Evolutionary conservation across 2,113 vertebrate species (phyloP).

Genomic region (Eulemur rufifrons): DNA sequence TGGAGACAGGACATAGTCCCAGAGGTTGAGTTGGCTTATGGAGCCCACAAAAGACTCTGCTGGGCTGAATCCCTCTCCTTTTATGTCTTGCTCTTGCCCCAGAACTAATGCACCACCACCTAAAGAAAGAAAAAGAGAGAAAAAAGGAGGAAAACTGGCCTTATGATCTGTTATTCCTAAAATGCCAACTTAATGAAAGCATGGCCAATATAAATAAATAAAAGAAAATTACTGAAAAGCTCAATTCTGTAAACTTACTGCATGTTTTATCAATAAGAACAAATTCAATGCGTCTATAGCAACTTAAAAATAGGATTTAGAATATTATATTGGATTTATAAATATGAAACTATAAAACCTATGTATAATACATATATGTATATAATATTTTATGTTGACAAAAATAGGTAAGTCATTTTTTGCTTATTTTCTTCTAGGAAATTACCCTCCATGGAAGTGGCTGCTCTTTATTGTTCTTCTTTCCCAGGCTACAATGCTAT

Average conservation of each 20-base stretch:
- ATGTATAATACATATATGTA: neutral
- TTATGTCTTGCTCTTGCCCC: slow-evolving; percentile 97
- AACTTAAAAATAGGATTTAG: neutral
- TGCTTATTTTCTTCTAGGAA: neutral
- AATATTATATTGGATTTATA: neutral
- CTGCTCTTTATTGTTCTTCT: neutral
- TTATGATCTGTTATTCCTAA: neutral
- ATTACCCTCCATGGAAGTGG: neutral
- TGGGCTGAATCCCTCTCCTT: slow-evolving; percentile 96
- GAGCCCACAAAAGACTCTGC: slow-evolving; percentile 98
- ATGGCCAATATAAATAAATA: neutral
- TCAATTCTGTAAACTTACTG: neutral
- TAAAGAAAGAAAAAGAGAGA: slow-evolving; percentile 75
- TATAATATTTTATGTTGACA: neutral
- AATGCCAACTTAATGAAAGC: neutral
- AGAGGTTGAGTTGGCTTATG: slow-evolving; percentile 97
- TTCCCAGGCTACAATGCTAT: neutral
- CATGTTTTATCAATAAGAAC: neutral
- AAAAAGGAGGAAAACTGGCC: neutral
- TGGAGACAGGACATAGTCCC: slow-evolving; percentile 93
- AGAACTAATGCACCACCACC: slow-evolving; percentile 95
- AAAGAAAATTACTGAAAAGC: neutral
- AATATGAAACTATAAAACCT: neutral
- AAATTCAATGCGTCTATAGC: neutral
- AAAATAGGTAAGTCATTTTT: neutral